Evolutionary conservation across 2,113 vertebrate genomes (phyloP).

Genomic region (Buteo buteo): DNA sequence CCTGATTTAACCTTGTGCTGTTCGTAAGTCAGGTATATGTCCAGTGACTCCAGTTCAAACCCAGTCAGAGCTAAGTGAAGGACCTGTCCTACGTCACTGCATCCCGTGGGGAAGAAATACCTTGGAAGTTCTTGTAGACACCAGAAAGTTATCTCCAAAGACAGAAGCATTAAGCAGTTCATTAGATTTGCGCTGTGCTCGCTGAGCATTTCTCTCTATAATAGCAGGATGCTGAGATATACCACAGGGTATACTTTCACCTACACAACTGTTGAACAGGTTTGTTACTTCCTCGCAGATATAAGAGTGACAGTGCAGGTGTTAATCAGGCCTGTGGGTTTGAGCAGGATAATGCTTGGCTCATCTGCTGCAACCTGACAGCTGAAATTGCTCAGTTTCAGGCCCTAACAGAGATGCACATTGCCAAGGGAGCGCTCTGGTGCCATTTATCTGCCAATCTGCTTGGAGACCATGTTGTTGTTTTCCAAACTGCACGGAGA

Average conservation of each 20-base stretch:
- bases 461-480: neutral
- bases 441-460: conserved; percentile 46
- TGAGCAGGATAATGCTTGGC: neutral
- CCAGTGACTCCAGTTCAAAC: neutral
- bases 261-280: conserved; percentile 16
- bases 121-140: neutral
- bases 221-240: neutral
- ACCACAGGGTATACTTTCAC: neutral
- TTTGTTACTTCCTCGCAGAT: conserved; percentile 9
- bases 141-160: neutral
- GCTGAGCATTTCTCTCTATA: neutral
- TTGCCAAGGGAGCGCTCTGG: conserved; percentile 17
- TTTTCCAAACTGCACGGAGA: neutral
- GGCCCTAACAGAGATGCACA: neutral
- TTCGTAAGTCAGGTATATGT: fast-evolving
- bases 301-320: conserved; percentile 29
- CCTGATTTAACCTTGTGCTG: neutral
- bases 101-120: neutral
- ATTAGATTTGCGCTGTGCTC: neutral
- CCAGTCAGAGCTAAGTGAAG: neutral
- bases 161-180: neutral
- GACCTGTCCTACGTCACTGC: neutral
- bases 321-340: conserved; percentile 36
- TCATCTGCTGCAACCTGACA: conserved; percentile 36
- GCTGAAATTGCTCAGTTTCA: conserved; percentile 5